Evolutionary conservation across 2,888 invertebrate species (phyloP).

Genomic region (Miltochrista miniata): DNA sequence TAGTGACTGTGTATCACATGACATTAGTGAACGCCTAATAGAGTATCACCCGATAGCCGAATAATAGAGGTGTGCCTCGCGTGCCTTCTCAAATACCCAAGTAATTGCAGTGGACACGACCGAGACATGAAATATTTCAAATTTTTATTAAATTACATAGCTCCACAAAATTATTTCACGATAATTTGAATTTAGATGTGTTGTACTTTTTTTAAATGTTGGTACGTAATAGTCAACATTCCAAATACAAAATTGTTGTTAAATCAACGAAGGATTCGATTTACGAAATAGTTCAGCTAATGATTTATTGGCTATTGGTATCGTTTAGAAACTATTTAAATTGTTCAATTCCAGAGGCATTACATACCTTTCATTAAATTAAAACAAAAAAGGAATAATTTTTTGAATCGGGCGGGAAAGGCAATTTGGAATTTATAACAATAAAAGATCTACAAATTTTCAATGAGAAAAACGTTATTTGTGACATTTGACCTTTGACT

Average conservation of each 20-base stretch:
- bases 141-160: slow-evolving; percentile 57
- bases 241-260: slow-evolving; percentile 29
- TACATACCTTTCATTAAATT: too few species aligned
- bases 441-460: too few species aligned
- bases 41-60: slow-evolving; percentile 23
- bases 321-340: slow-evolving; percentile 4
- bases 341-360: not conserved
- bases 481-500: too few species aligned
- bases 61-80: slow-evolving; percentile 38
- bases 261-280: slow-evolving; percentile 24
- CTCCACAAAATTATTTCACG: slow-evolving; percentile 38
- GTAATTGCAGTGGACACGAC: slow-evolving; percentile 51
- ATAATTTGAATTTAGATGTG: slow-evolving; percentile 26
- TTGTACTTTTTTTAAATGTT: slow-evolving; percentile 8
- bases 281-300: slow-evolving; percentile 4
- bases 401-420: too few species aligned
- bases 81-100: slow-evolving; percentile 41
- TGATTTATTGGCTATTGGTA: slow-evolving; percentile 34
- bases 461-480: too few species aligned
- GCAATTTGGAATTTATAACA: too few species aligned
- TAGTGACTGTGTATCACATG: slow-evolving; percentile 18
- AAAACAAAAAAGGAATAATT: too few species aligned
- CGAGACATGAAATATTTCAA: slow-evolving; percentile 42
- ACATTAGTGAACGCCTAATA: slow-evolving; percentile 29
- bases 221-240: slow-evolving; percentile 20